These are phyloP conservation scores for Hiodon alosoides DNA, from an alignment of 2,113 vertebrate species.

Conservation along the genomic window DNA sequence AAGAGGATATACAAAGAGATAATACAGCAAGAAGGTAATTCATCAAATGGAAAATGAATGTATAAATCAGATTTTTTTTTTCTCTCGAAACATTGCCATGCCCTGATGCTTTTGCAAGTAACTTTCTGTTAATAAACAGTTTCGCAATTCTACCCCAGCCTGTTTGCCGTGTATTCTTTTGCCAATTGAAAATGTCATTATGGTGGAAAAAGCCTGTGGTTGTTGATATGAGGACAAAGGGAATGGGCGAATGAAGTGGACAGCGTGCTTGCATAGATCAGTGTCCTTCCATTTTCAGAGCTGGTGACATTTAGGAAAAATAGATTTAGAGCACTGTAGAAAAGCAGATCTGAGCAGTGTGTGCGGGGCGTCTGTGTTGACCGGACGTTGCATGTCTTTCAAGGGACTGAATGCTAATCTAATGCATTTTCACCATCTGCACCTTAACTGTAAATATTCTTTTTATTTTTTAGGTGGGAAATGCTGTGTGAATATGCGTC, in stretches of 20 bases:
- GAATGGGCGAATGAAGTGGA: neutral
- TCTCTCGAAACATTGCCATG: too few relatives aligned
- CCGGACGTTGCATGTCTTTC: neutral
- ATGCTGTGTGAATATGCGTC: conserved; percentile 55
- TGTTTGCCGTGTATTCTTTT: neutral
- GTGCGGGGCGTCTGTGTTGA: neutral
- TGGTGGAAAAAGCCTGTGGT: too few relatives aligned
- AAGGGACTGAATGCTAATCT: neutral
- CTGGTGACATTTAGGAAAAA: neutral
- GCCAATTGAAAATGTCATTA: neutral
- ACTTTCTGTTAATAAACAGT: neutral
- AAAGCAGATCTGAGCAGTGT: neutral
- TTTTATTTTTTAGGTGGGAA: conserved; percentile 42
- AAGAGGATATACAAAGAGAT: too few relatives aligned
- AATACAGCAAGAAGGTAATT: too few relatives aligned
- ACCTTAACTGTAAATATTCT: neutral
- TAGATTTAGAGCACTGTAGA: neutral
- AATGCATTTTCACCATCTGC: neutral
- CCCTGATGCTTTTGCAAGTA: too few relatives aligned
- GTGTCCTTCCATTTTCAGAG: neutral
- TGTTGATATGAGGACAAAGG: neutral
- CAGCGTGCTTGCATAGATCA: neutral
- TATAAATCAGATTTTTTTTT: too few relatives aligned
- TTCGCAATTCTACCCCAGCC: neutral
- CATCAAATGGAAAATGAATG: too few relatives aligned